A percentile compares a stretch with the other conserved stretches of the same genome.
Evolutionary conservation across 2,888 invertebrate species (phyloP).

Genomic region (Sphaerophoria taeniata): DNA sequence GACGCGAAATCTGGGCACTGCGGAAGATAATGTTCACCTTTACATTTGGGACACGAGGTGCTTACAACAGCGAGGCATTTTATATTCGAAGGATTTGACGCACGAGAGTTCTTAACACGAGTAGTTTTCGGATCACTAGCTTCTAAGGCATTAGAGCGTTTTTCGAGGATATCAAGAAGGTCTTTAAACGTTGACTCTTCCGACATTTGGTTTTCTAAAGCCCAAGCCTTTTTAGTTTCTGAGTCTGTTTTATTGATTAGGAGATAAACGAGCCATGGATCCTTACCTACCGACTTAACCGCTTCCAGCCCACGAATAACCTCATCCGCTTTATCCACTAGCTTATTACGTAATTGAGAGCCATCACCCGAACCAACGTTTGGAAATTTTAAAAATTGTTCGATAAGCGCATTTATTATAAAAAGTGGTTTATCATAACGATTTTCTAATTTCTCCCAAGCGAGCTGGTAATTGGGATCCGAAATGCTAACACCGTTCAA

Average conservation of each 20-base stretch:
- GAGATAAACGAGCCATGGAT: conserved; percentile 10
- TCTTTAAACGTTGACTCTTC: neutral
- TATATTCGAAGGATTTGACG: conserved; percentile 1
- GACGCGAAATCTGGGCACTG: neutral
- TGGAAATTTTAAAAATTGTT: neutral
- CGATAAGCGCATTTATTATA: conserved; percentile 7
- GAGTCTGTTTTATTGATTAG: conserved; percentile 11
- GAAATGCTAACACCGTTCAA: conserved; percentile 13
- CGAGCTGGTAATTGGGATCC: conserved; percentile 21
- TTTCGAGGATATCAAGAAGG: conserved; percentile 2
- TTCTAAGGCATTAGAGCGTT: conserved; percentile 4
- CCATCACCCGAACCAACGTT: neutral
- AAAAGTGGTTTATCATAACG: conserved; percentile 16
- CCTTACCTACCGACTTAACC: neutral
- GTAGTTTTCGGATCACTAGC: conserved; percentile 2
- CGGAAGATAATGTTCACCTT: conserved; percentile 10
- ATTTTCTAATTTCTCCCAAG: conserved; percentile 32
- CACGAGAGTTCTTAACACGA: too few species aligned
- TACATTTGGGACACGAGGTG: neutral
- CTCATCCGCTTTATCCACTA: neutral
- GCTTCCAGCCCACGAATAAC: neutral
- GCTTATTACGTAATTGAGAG: neutral
- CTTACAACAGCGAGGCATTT: conserved; percentile 10
- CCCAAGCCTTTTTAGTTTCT: conserved; percentile 13
- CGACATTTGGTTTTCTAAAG: neutral